A percentile compares a stretch with the other conserved stretches of the same genome.
Evolutionary conservation across 1,140 invertebrate genomes (phyloP).

Genomic region (Aphelinus atriplicis): DNA sequence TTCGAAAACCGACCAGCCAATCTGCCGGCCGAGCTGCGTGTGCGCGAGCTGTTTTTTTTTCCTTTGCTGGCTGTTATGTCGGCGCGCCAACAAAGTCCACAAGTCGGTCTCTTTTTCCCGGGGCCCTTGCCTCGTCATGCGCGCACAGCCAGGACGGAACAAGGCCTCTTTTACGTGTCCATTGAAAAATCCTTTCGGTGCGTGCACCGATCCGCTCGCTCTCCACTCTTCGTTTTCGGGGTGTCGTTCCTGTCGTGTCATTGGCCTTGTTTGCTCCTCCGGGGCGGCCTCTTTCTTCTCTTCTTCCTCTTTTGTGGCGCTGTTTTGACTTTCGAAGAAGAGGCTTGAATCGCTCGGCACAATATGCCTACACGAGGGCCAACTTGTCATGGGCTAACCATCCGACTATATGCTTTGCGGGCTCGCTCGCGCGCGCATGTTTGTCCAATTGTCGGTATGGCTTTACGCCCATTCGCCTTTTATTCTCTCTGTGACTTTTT

Average conservation of each 20-base stretch:
- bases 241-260: constrained; percentile 12
- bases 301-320: neutral
- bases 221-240: neutral
- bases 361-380: neutral
- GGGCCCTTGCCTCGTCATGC: constrained; percentile 9
- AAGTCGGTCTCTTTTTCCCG: constrained; percentile 1
- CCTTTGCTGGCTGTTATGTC: neutral
- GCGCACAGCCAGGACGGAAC: neutral
- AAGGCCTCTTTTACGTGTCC: constrained; percentile 16
- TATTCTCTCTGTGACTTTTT: constrained; percentile 1
- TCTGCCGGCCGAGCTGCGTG: no score
- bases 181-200: constrained; percentile 19
- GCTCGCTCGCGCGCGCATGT: neutral
- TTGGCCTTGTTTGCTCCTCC: constrained; percentile 17
- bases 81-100: constrained; percentile 41
- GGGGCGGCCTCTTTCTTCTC: constrained; percentile 15
- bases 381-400: neutral
- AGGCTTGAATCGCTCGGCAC: neutral
- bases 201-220: no score
- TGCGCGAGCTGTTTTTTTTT: neutral
- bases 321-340: constrained; percentile 32
- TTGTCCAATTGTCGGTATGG: neutral
- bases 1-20: neutral
- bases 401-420: no score
- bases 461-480: neutral